Base-by-base conservation (phyloP, 2,888 invertebrate species). In the Melinaea marsaeus region DNA sequence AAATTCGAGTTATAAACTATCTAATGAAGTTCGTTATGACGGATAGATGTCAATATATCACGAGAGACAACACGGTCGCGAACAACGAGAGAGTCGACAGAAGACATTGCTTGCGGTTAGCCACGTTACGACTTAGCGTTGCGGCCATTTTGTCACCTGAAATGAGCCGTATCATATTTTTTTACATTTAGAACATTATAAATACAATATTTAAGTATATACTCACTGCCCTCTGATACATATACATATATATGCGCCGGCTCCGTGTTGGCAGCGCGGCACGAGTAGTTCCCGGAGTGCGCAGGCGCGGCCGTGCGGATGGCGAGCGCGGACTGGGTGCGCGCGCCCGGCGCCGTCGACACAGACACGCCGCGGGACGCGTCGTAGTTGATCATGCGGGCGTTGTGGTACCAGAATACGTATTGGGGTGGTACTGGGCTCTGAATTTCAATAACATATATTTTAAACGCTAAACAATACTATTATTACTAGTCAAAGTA, bases 321-420 rank as follows among this genome's bases (percentile, higher is more conserved):
- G 79, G 94, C 94, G 73, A 97, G 94, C 75, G 95, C 94, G 78
- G 96, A 96, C 89, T 96, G 96, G 71, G 97, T 97, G 82, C 94
- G 93, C 79, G 95, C 93, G 70, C 96, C 96, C 71, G 95, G 95
- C 85, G 95, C 95, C 71, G 96, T 97, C 83, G 94, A 93, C 79
- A 97, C 96, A 72, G 93, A 92, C 72, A 96, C 96, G 73, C 96
- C 95, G 78, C 96, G 93, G 75, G 95, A 92, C 76, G 93, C 95
- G 89, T 97, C 97, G 90, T 97, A 97, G 92, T 97, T 97, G 91
- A 97, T 96, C 95, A 97, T 96, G 81, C 95, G 95, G 86, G 95
- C 95, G 91, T 97, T 97, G 92, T 97, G 97, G 91, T 96, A 97
- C 97, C 97, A 97, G 92, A 97, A 97, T 81, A 98, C 97, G 92